Evolutionary conservation across 2,797 vertebrate species (phyloP).

Genomic region (Pangasius krempfi): DNA sequence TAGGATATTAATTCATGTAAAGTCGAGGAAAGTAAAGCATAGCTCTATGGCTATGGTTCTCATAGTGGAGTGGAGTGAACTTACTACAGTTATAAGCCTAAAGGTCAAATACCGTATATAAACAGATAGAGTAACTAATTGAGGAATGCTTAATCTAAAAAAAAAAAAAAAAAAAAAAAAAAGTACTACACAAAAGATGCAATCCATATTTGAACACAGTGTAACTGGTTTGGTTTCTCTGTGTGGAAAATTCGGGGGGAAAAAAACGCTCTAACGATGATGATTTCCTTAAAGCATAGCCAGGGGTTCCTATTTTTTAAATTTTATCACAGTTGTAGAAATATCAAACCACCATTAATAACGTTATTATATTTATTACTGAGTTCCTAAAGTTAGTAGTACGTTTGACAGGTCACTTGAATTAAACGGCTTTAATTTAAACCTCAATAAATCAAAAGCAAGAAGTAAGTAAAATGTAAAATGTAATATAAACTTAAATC

Average conservation of each 20-base stretch:
- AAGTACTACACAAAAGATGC: background rate
- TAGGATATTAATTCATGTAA: background rate
- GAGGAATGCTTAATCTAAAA: background rate
- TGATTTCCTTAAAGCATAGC: background rate
- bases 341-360: background rate
- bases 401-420: background rate
- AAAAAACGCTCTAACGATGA: background rate
- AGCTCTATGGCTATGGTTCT: background rate
- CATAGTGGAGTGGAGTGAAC: background rate
- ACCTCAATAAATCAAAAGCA: background rate
- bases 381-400: background rate
- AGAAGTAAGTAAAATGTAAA: background rate
- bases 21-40: background rate
- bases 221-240: background rate
- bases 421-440: background rate
- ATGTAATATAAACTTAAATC: background rate
- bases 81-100: background rate
- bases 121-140: background rate
- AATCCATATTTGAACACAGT: background rate
- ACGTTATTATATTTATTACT: background rate
- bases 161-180: background rate
- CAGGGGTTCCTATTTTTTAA: background rate
- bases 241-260: background rate
- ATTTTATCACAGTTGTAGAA: background rate
- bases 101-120: background rate